Base-by-base conservation (phyloP, 2,113 vertebrate genomes). In the Meleagris gallopavo region DNA sequence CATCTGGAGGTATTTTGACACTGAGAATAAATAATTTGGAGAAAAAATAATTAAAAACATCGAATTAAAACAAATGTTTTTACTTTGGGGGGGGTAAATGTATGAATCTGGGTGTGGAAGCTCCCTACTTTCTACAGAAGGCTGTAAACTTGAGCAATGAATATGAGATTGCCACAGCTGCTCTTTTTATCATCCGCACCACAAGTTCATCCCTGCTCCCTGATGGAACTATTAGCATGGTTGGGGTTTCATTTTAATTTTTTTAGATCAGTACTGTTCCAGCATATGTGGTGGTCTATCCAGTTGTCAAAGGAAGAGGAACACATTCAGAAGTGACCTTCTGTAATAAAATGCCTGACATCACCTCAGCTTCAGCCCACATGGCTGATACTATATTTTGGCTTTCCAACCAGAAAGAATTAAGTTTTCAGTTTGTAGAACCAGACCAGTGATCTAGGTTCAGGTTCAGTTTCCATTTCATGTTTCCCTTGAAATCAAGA, bases 91-190 rank as follows among this genome's bases (percentile, higher is more conserved):
- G 25, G 30, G 52, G 14, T 0, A 6, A 77, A 58, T 65, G 34
- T 29, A 75, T 46, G n/a, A 92, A 86, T 95, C 85, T 16, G 61
- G 45, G 78, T 92, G 77, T 48, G 92, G 92, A 85, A 83, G 79
- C 32, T 85, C 95, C 50, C 78, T 77, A 36, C 83, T 88, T 94
- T 84, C 86, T 85, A 83, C 73, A 83, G 74, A 92, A 88, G n/a
- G 58, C 73, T 92, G 78, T 93, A 97, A 97, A 92, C 70, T 82
- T 7, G 11, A 95, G 83, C 80, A 79, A 90, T 95, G 88, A 95
- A 93, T 89, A 72, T 88, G 84, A 93, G 84, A 95, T 88, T 86
- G 58, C 86, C 38, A 91, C 90, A 97, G 95, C 91, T 97, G 96
- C 82, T 96, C 86, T 89, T 97, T 95, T 95, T 96, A 95, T 93